Conservation (phyloP, 2,797 vertebrate genomes). For the Garrulus glandarius region DNA sequence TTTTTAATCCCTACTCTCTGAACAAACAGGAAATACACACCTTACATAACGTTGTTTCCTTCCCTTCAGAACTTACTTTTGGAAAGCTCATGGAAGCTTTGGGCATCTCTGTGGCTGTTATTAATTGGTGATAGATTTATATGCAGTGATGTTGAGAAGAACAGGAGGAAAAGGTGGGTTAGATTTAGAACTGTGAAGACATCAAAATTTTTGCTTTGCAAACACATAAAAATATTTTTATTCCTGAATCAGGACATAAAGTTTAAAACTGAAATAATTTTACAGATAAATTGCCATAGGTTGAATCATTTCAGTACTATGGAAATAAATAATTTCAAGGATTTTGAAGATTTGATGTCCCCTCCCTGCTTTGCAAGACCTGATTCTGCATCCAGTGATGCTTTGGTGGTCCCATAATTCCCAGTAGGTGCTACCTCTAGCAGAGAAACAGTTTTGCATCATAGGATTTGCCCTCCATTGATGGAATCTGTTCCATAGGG, state of each 20-base stretch:
- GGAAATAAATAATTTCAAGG: background rate
- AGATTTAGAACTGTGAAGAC: background rate
- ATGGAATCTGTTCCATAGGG: rapidly evolving
- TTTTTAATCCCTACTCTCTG: background rate
- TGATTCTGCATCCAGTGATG: background rate
- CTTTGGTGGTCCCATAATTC: background rate
- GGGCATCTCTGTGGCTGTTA: background rate
- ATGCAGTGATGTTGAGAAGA: background rate
- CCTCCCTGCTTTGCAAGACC: background rate
- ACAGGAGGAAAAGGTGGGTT: background rate
- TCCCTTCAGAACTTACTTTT: background rate
- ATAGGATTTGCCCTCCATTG: background rate
- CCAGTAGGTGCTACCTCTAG: background rate
- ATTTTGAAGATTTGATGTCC: background rate
- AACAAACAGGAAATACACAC: background rate
- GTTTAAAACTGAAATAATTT: background rate
- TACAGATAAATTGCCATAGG: background rate
- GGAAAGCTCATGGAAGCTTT: background rate
- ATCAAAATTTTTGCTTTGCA: background rate
- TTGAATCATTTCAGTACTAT: background rate
- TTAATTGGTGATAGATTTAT: background rate
- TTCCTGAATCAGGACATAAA: background rate
- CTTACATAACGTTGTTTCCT: background rate
- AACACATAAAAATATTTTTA: background rate
- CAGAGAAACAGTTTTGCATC: background rate